Evolutionary conservation across 2,797 vertebrate genomes (phyloP).

Genomic region (Choloepus didactylus): DNA sequence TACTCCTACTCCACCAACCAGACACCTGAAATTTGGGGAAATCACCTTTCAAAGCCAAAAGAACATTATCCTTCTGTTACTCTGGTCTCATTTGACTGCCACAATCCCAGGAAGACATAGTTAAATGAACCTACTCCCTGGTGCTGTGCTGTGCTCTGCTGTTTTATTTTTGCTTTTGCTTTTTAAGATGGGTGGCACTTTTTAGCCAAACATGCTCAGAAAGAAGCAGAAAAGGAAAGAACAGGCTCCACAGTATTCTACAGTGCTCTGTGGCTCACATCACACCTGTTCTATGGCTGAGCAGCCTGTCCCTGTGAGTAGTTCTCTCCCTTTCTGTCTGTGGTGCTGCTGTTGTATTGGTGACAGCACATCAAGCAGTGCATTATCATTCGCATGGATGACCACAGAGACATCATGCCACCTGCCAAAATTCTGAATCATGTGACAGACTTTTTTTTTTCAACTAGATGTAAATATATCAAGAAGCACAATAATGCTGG

Average conservation of each 20-base stretch:
- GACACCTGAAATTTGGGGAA: background rate
- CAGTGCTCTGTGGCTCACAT: background rate
- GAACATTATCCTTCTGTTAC: background rate
- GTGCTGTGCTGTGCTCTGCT: background rate
- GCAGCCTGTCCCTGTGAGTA: background rate
- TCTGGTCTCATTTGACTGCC: background rate
- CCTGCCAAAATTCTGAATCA: constrained; percentile 62
- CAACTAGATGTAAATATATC: constrained; percentile 63
- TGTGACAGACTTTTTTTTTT: background rate
- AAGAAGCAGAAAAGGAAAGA: background rate
- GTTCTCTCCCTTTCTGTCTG: background rate
- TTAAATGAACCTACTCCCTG: background rate
- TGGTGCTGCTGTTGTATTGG: fast-evolving
- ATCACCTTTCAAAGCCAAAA: background rate
- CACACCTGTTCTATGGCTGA: constrained; percentile 37
- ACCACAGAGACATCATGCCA: constrained; percentile 7
- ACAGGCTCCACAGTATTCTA: background rate
- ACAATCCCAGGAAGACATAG: background rate
- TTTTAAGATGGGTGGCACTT: background rate
- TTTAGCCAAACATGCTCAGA: background rate
- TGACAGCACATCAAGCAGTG: background rate
- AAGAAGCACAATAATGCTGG: background rate
- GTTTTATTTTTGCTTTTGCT: background rate
- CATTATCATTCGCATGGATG: background rate
- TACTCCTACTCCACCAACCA: background rate